These are phyloP conservation scores for Stictonetta naevosa DNA, from an alignment of 2,113 vertebrate genomes.

Conservation along the genomic window DNA sequence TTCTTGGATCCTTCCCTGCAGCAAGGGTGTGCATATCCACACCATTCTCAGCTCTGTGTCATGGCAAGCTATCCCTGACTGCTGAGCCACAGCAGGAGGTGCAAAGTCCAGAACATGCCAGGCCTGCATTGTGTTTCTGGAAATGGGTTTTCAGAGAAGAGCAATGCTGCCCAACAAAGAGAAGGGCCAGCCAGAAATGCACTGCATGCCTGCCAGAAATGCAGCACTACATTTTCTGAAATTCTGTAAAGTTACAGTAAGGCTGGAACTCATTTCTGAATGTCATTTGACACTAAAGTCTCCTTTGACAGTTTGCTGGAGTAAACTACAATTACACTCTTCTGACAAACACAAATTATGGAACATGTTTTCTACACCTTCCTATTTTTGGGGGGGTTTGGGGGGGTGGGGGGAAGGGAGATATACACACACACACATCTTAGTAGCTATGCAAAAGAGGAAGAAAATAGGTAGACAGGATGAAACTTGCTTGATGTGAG, in stretches of 20 bases:
- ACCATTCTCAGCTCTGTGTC: fast-evolving
- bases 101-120: background rate
- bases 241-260: background rate
- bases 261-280: background rate
- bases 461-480: background rate
- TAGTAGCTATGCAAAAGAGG: background rate
- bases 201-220: background rate
- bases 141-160: background rate
- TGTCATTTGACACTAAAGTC: background rate
- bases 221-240: background rate
- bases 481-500: background rate
- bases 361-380: background rate
- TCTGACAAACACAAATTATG: background rate
- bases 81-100: fast-evolving
- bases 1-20: background rate
- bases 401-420: fast-evolving
- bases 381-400: background rate
- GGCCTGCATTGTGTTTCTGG: background rate
- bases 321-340: background rate
- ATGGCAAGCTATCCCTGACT: background rate
- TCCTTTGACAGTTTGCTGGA: background rate
- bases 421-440: fast-evolving
- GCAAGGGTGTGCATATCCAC: background rate
- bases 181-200: background rate
- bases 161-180: background rate